phyloP scores from a whole-genome alignment of 2,888 invertebrate genomes.

The Anoplius nigerrimus region DNA sequence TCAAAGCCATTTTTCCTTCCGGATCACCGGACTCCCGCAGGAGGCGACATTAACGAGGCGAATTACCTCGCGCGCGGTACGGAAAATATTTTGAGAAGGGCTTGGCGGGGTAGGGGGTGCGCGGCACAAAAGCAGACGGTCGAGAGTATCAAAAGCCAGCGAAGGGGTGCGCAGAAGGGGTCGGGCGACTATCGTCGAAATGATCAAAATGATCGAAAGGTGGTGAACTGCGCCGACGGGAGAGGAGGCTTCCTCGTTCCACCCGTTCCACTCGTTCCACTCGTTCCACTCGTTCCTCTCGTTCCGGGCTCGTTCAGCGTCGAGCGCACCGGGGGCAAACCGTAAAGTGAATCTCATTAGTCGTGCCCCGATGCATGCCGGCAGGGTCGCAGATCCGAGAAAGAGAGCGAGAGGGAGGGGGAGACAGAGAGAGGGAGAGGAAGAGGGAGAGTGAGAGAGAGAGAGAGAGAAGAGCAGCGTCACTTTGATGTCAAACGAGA shows the following conservation, averaged over 20 bases:
- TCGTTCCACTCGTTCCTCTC: too few relatives aligned
- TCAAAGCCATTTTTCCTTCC: too few relatives aligned
- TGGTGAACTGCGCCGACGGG: constrained; percentile 31
- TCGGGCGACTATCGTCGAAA: constrained; percentile 43
- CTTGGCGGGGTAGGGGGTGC: constrained; percentile 9
- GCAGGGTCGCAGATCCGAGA: constrained; percentile 18
- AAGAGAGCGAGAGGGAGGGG: constrained; percentile 6
- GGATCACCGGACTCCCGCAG: too few relatives aligned
- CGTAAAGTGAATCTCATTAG: constrained; percentile 74
- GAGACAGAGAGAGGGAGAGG: background rate
- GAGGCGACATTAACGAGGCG: constrained; percentile 19
- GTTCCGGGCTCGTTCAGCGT: constrained; percentile 38
- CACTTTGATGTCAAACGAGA: constrained; percentile 66
- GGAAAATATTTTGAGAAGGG: constrained; percentile 13
- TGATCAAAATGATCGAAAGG: constrained; percentile 61
- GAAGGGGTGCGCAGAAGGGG: constrained; percentile 6
- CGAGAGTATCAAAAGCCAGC: constrained; percentile 29
- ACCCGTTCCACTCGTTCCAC: too few relatives aligned
- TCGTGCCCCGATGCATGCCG: constrained; percentile 63
- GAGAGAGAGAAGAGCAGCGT: constrained; percentile 37
- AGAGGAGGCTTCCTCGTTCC: constrained; percentile 21
- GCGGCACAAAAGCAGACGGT: constrained; percentile 22
- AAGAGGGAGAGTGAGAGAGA: background rate
- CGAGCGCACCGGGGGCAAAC: constrained; percentile 63
- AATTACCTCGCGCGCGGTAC: constrained; percentile 1